Base-by-base conservation (phyloP, 1,140 invertebrate species). In the Dinoponera quadriceps region DNA sequence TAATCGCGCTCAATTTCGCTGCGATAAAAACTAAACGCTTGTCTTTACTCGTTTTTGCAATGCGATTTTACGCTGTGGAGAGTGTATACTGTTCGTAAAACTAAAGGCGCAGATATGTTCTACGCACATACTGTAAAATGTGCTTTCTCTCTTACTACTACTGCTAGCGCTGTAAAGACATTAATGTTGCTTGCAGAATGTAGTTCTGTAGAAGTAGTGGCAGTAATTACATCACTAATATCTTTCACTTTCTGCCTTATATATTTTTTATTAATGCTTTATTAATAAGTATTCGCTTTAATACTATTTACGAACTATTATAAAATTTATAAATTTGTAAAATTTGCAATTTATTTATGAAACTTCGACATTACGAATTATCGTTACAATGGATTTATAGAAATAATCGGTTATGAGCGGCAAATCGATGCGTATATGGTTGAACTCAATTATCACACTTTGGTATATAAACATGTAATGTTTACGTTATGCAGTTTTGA, bases 251-350 rank as follows among this genome's bases (percentile, higher is more conserved):
- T 74, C n/a, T 51, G 22, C 49, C 18, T 29, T 55, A 66, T 65
- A 57, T 69, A 54, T 60, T 73, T 63, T 86, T 77, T 62, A 81
- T 72, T 59, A 63, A 48, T 82, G 71, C 75, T 85, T 86, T 59
- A 54, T 83, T 51, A 73, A 72, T 75, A 33, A n/a, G n/a, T n/a
- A n/a, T n/a, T n/a, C n/a, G n/a, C n/a, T n/a, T n/a, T n/a, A n/a
- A n/a, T n/a, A n/a, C n/a, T n/a, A n/a, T n/a, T n/a, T n/a, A n/a
- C n/a, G n/a, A n/a, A n/a, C n/a, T n/a, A n/a, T n/a, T n/a, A n/a
- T n/a, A n/a, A n/a, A n/a, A n/a, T n/a, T n/a, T n/a, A n/a, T n/a
- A n/a, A 73, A 29, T 44, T 7, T 7, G 18, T 66, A 2, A 5
- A 55, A 73, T 13, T 14, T 74, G 38, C 38, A 20, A 25, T 66